phyloP scores from a whole-genome alignment of 2,888 invertebrate genomes.

The Calameuta pallipes region DNA sequence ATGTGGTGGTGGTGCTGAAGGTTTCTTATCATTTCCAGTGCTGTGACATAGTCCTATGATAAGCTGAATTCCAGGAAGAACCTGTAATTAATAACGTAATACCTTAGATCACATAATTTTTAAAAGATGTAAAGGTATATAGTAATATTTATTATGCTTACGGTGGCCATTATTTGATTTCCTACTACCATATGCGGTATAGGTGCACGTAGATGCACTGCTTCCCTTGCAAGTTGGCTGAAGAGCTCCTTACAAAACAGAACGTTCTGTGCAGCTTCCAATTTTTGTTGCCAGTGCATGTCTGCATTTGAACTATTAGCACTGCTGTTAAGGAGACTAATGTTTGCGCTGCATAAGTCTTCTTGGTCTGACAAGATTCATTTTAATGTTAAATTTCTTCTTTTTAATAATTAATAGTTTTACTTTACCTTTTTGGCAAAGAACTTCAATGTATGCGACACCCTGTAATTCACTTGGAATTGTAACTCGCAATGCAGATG shows the following conservation, averaged over 20 bases:
- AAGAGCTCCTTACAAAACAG: conserved; percentile 97
- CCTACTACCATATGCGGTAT: conserved; percentile 98
- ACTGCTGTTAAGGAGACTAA: conserved; percentile 82
- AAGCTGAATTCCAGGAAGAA: conserved; percentile 92
- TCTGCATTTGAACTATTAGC: conserved; percentile 80
- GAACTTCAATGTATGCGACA: conserved; percentile 94
- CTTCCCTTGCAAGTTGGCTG: conserved; percentile 92
- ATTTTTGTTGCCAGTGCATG: conserved; percentile 92
- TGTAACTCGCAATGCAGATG: conserved; percentile 87
- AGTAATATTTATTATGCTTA: conserved; percentile 61
- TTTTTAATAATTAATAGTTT: neutral
- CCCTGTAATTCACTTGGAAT: conserved; percentile 96
- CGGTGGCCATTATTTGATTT: conserved; percentile 96
- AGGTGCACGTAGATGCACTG: conserved; percentile 91
- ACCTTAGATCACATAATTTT: neutral
- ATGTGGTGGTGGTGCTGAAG: conserved; percentile 66
- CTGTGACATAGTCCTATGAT: conserved; percentile 93
- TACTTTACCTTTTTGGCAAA: conserved; percentile 85
- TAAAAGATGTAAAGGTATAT: neutral
- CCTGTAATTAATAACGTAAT: conserved; percentile 66
- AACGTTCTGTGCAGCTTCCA: conserved; percentile 98
- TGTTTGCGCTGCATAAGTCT: conserved; percentile 85
- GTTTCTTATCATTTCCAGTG: conserved; percentile 72
- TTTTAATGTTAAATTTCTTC: neutral
- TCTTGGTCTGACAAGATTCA: conserved; percentile 79